Evolutionary conservation across 2,888 invertebrate species (phyloP).

Genomic region (Hypolimnas misippus): DNA sequence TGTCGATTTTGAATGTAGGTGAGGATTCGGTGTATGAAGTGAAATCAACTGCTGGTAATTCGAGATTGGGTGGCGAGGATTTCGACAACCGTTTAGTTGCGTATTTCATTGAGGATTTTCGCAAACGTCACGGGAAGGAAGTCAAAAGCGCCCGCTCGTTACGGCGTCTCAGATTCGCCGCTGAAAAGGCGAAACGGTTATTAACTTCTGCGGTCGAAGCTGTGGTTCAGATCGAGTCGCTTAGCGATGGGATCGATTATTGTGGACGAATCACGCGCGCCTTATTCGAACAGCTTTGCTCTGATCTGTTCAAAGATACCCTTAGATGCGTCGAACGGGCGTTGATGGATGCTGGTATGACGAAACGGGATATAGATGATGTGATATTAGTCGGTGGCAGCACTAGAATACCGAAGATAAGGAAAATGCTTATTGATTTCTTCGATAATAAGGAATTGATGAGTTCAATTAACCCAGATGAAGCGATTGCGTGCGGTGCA

Average conservation of each 20-base stretch:
- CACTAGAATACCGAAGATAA: conserved; percentile 68
- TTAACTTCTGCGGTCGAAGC: conserved; percentile 59
- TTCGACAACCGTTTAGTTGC: conserved; percentile 69
- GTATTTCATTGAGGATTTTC: conserved; percentile 65
- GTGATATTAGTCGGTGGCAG: conserved; percentile 67
- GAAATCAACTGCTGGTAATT: conserved; percentile 62
- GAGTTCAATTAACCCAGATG: conserved; percentile 65
- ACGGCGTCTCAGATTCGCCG: conserved; percentile 58
- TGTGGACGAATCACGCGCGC: conserved; percentile 54
- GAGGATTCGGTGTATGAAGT: conserved; percentile 61
- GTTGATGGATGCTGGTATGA: conserved; percentile 56
- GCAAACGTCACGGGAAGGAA: conserved; percentile 56
- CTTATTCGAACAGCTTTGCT: conserved; percentile 68
- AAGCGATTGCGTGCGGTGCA: conserved; percentile 69
- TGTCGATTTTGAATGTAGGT: conserved; percentile 60
- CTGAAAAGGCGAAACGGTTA: conserved; percentile 61
- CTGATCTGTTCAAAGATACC: conserved; percentile 66
- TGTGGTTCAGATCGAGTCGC: conserved; percentile 54
- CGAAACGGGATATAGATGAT: conserved; percentile 56
- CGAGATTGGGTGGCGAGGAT: conserved; percentile 66
- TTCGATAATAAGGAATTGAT: conserved; percentile 57
- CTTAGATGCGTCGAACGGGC: conserved; percentile 56
- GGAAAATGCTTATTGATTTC: conserved; percentile 55
- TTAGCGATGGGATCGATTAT: conserved; percentile 63
- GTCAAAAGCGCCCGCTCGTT: conserved; percentile 51